Conservation (phyloP, 2,113 vertebrate genomes). For the Notothenia rossii region DNA sequence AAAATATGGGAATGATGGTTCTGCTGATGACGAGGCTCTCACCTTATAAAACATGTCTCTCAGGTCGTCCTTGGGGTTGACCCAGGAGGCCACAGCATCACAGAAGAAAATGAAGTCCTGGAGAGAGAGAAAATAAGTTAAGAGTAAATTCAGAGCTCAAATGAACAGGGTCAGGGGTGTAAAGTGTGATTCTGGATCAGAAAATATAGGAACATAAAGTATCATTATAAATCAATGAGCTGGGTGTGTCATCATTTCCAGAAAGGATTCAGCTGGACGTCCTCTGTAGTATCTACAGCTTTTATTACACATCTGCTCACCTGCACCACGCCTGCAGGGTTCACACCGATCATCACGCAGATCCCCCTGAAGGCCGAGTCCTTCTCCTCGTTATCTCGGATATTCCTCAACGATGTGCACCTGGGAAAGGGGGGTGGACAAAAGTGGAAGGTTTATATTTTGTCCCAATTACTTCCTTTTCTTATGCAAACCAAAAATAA, state of each 20-base stretch:
- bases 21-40: conserved; percentile 2
- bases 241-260: conserved; percentile 74
- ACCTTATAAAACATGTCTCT: conserved; percentile 98
- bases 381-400: conserved; percentile 96
- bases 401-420: conserved; percentile 94
- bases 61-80: conserved; percentile 93
- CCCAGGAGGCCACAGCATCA: conserved; percentile 96
- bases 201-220: conserved; percentile 63
- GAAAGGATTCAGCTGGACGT: background rate
- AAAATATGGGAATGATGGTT: too few relatives aligned
- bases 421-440: conserved; percentile 56
- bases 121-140: conserved; percentile 35
- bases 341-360: conserved; percentile 97
- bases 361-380: conserved; percentile 95
- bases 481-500: background rate
- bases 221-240: conserved; percentile 75
- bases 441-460: background rate
- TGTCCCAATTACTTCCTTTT: background rate
- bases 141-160: background rate
- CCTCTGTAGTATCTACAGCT: background rate
- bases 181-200: conserved; percentile 47
- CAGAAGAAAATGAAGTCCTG: conserved; percentile 98
- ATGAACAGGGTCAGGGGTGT: conserved; percentile 58
- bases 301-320: conserved; percentile 63
- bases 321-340: conserved; percentile 95